Evolutionary conservation across 2,888 invertebrate genomes (phyloP), one percentile per base, ranked within the genome.

Genomic region (Lithosia quadra): DNA sequence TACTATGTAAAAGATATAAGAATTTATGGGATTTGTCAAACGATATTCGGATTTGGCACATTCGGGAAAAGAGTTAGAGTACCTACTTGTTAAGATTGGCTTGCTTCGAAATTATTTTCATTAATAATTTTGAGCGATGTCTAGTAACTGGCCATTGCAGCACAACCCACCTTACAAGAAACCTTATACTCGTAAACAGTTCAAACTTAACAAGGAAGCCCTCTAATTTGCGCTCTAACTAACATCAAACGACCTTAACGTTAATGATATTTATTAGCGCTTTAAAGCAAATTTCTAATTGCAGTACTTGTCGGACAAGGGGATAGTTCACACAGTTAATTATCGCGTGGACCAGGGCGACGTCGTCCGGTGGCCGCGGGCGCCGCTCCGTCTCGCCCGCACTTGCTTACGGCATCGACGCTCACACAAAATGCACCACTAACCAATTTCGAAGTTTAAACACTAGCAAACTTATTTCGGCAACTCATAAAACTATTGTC

Each of bases 261-360:
- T 80, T 89, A 88, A 90, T 87, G 82, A 87, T 90, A 89, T 91
- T 91, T 89, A 88, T 90, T 89, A 90, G 85, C 80, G 84, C 83
- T 88, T 87, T 88, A 87, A 88, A 90, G 90, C 88, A 88, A 89
- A 88, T 90, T 88, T 88, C 86, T 92, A 91, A 91, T 91, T 90
- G 88, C 84, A 85, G 85, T 88, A 85, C 84, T 90, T 85, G 88
- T 86, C 84, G 84, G 85, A 86, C 86, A 86, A 85, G 84, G 83
- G 89, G 87, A 88, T 89, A 92, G 92, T 94, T 91, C 90, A 90
- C 90, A 90, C 90, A 93, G 94, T 92, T 94, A 93, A 93, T 94
- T 94, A 92, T 91, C 89, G 89, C 84, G 88, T 87, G 81, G 86
- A 84, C 86, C 82, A 76, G 39, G 68, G 76, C 84, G 86, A 11